These are phyloP conservation scores for Vanessa tameamea DNA, from an alignment of 1,140 invertebrate genomes.

Conservation along the genomic window DNA sequence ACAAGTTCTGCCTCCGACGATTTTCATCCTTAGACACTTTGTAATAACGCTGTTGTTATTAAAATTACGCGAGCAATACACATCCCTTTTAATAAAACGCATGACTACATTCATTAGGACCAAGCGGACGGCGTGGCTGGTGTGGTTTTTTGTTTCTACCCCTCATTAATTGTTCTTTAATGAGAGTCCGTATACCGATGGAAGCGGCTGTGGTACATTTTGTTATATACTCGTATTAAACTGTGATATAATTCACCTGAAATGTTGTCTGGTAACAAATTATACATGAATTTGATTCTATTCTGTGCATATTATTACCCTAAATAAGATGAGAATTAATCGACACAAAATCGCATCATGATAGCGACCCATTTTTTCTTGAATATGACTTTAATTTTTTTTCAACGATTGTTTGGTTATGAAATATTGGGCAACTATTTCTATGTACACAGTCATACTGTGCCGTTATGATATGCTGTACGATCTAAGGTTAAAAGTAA, in stretches of 20 bases:
- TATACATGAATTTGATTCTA: conserved; percentile 19
- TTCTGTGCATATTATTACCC: not conserved
- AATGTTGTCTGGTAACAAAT: conserved; percentile 47
- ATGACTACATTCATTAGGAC: conserved; percentile 68
- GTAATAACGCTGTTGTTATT: conserved; percentile 40
- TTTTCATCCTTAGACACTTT: conserved; percentile 32
- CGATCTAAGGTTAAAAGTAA: too few species aligned
- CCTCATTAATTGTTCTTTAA: conserved; percentile 73
- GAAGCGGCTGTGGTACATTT: conserved; percentile 48
- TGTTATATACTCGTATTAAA: conserved; percentile 45
- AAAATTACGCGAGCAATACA: conserved; percentile 38
- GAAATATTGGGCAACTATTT: too few species aligned
- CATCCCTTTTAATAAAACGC: conserved; percentile 60
- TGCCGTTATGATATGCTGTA: too few species aligned
- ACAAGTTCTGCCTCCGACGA: conserved; percentile 17
- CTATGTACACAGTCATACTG: too few species aligned
- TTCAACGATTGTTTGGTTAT: too few species aligned
- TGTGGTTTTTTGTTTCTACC: conserved; percentile 69
- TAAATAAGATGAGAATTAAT: not conserved
- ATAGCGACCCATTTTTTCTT: too few species aligned
- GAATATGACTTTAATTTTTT: too few species aligned
- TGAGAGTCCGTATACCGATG: conserved; percentile 52
- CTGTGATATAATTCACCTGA: conserved; percentile 57
- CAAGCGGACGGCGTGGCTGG: conserved; percentile 42
- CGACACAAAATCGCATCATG: too few species aligned